A percentile compares a stretch with the other conserved stretches of the same genome.
phyloP scores from a whole-genome alignment of 2,113 vertebrate genomes.

The Rattus norvegicus region DNA sequence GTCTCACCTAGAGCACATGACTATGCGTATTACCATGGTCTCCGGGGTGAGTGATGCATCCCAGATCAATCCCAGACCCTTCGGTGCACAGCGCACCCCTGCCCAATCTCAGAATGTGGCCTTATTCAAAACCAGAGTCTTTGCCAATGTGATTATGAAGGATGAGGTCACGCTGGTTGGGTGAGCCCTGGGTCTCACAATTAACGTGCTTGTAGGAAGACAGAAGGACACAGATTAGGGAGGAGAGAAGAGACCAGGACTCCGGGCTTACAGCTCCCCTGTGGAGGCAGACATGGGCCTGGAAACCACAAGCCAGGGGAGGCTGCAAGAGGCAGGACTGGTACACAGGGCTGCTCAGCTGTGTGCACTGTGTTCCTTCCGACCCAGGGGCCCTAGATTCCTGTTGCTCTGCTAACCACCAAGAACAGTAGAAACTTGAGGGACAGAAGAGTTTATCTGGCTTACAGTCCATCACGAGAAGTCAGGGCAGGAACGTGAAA shows the following conservation, averaged over 20 bases:
- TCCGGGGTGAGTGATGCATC: not conserved
- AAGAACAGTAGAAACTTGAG: not conserved
- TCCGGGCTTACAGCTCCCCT: not conserved
- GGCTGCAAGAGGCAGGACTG: not conserved
- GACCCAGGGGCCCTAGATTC: not conserved
- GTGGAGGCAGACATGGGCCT: not conserved
- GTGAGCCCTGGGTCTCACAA: rapidly evolving
- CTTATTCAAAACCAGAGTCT: not conserved
- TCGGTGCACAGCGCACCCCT: not conserved
- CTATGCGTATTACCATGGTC: no score
- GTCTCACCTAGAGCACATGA: not conserved
- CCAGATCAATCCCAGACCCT: not conserved
- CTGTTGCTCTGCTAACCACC: not conserved
- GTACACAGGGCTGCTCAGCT: not conserved
- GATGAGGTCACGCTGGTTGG: not conserved
- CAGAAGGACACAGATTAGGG: not conserved
- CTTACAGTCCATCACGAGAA: not conserved
- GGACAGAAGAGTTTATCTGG: not conserved
- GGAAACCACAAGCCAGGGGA: not conserved
- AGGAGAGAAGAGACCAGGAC: not conserved
- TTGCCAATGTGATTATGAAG: not conserved
- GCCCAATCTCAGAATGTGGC: not conserved
- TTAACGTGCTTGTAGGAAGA: rapidly evolving
- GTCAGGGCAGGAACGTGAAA: not conserved
- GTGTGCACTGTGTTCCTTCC: not conserved